Base-by-base conservation (phyloP, 2,888 invertebrate genomes). In the Machimus atricapillus region DNA sequence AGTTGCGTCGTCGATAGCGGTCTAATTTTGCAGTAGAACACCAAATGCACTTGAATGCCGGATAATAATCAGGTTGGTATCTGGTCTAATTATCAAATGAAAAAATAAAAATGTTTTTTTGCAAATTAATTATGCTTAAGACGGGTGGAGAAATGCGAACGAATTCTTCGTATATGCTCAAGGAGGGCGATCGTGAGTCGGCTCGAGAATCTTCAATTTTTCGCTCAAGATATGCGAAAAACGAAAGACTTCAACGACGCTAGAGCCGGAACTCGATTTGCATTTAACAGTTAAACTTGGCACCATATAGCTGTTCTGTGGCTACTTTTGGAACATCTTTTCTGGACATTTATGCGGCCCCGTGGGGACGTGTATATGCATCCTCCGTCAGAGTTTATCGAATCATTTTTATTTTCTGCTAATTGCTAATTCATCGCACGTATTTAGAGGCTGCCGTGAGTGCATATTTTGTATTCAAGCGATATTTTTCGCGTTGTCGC, bases 171-270 rank as follows among this genome's bases (percentile, higher is more conserved):
- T 83, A 83, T 83, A 83, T 83, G 66, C 27, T 66, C 66, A 66
- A 58, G 58, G 66, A 83, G 82, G 56, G 40, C 66, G 27, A 40
- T 66, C 82, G 58, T 66, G 66, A 19, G 52, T n/a, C 34, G 27
- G 27, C 43, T 52, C 27, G 66, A 66, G 66, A 66, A 66, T 66
- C 66, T 66, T 82, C 56, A 27, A 79, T 79, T 79, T 66, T 82
- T 27, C 66, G 19, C 66, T 66, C 66, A 40, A 83, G 23, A 40
- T 58, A 83, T 83, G 58, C 31, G 66, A 78, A 86, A 46, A 86
- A 77, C 86, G 58, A 86, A 86, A 86, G 86, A 86, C 86, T 86
- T 86, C 77, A 86, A 86, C 76, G 56, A 86, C 56, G 27, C 56
- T 43, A 77, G 56, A 86, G 46, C 86, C 77, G 86, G 77, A 86